phyloP scores from a whole-genome alignment of 2,113 vertebrate genomes.

The Anser brachyrhynchus region DNA sequence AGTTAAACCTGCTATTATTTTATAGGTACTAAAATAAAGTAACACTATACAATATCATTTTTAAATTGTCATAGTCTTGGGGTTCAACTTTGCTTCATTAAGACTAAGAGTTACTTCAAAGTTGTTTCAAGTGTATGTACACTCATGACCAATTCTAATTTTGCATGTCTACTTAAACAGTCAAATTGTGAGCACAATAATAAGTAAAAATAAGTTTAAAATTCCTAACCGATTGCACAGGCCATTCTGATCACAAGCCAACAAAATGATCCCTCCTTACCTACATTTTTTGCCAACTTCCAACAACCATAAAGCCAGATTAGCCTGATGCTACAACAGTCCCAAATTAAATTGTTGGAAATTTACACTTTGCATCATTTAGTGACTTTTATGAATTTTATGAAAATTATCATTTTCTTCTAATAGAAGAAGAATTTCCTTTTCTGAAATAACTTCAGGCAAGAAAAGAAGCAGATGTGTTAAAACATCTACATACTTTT shows the following conservation, averaged over 20 bases:
- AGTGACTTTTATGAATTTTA: not conserved
- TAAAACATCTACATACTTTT: not conserved
- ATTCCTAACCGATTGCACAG: not conserved
- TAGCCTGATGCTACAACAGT: not conserved
- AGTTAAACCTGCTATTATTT: not conserved
- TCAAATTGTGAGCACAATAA: not conserved
- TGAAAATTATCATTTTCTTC: no score
- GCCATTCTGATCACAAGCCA: not conserved
- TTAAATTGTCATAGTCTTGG: not conserved
- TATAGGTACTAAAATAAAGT: not conserved
- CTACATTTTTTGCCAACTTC: not conserved
- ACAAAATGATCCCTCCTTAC: not conserved
- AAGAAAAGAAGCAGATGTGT: not conserved
- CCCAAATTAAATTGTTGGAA: not conserved
- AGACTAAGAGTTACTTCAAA: not conserved
- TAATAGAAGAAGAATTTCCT: not conserved
- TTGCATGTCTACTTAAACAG: not conserved
- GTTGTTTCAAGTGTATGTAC: not conserved
- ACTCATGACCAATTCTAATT: not conserved
- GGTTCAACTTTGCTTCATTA: not conserved
- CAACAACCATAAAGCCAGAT: not conserved
- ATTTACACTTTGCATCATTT: not conserved
- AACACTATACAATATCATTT: not conserved
- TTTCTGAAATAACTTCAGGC: not conserved
- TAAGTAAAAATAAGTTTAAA: not conserved